Conservation (phyloP, 2,888 invertebrate species). For the Tinea pellionella region DNA sequence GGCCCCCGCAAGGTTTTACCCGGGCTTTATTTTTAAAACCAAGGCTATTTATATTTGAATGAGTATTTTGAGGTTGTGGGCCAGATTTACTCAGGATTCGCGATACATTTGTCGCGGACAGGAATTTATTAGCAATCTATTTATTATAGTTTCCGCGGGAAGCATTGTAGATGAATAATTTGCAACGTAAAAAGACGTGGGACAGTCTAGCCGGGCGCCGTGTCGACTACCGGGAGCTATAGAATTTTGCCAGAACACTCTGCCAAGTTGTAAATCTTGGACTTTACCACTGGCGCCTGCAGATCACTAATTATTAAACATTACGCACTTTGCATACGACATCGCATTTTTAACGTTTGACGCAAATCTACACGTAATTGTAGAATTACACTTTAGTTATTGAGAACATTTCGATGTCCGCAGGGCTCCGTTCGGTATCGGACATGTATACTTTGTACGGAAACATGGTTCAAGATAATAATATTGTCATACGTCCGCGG, state of each 20-base stretch:
- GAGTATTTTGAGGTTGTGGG: conserved; percentile 13
- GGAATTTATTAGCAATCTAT: background rate
- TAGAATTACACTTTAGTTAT: background rate
- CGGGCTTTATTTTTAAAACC: conserved; percentile 32
- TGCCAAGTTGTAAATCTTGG: conserved; percentile 27
- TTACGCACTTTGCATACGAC: background rate
- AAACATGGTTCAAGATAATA: background rate
- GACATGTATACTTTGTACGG: too few species aligned
- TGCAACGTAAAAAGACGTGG: background rate
- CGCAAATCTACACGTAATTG: background rate
- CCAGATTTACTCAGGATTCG: background rate
- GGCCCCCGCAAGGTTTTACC: conserved; percentile 27
- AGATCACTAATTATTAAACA: background rate
- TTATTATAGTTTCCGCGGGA: background rate
- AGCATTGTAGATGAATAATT: background rate
- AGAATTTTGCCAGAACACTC: background rate
- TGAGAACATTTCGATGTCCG: background rate
- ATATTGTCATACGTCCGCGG: background rate
- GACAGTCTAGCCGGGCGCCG: conserved; percentile 8
- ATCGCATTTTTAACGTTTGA: background rate
- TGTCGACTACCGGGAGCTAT: background rate
- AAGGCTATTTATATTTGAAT: conserved; percentile 26
- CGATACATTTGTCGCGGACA: background rate
- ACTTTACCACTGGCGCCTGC: conserved; percentile 13
- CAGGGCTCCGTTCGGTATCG: too few species aligned